Percentiles rank a stretch among this genome's conserved stretches.
phyloP scores from a whole-genome alignment of 2,888 invertebrate genomes.

The Pseudococcus viburni region DNA sequence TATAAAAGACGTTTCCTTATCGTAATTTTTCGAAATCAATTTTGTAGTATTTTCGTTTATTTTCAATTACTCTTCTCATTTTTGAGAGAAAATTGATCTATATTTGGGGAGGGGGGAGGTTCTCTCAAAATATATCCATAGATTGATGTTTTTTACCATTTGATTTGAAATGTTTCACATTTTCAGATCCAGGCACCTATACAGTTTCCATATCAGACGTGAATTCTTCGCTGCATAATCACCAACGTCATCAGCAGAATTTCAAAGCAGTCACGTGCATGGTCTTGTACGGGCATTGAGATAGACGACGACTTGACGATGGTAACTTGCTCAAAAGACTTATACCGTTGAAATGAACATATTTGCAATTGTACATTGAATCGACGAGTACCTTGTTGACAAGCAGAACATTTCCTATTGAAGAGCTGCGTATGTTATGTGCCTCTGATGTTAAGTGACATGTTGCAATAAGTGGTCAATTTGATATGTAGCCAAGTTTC shows the following conservation, averaged over 20 bases:
- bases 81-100: too few relatives aligned
- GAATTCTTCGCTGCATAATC: neutral
- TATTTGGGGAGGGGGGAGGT: too few relatives aligned
- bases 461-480: constrained; percentile 15
- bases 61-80: too few relatives aligned
- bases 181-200: neutral
- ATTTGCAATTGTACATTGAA: constrained; percentile 1
- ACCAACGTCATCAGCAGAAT: neutral
- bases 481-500: constrained; percentile 24
- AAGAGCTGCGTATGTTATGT: constrained; percentile 1
- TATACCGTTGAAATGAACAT: neutral
- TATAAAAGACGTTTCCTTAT: neutral
- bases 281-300: constrained; percentile 7
- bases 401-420: constrained; percentile 11
- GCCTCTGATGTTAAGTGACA: constrained; percentile 10
- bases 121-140: neutral
- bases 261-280: neutral
- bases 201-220: neutral
- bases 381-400: constrained; percentile 4
- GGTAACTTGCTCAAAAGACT: neutral
- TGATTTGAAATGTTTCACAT: neutral
- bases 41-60: too few relatives aligned
- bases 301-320: neutral
- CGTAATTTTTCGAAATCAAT: neutral
- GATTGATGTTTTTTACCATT: neutral